phyloP scores from a whole-genome alignment of 2,888 invertebrate species.

The Drosophila basisetae region DNA sequence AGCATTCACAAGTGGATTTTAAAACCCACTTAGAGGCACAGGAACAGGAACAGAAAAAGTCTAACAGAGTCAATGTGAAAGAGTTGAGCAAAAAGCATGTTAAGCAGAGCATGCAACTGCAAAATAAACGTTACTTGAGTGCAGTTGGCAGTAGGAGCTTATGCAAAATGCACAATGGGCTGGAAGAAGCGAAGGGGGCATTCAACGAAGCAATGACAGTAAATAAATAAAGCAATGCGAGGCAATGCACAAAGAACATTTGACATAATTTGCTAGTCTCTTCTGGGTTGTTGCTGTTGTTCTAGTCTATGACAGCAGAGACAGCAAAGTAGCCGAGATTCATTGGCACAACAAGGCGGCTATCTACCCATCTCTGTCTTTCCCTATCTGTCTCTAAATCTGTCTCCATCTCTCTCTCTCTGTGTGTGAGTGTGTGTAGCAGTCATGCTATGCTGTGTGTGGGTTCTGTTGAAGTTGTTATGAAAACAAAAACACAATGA shows the following conservation, averaged over 20 bases:
- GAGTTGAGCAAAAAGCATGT: slow-evolving; percentile 32
- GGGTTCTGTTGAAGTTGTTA: slow-evolving; percentile 45
- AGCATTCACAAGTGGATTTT: slow-evolving; percentile 44
- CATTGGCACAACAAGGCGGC: slow-evolving; percentile 33
- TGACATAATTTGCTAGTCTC: slow-evolving; percentile 65
- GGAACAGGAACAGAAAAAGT: neutral
- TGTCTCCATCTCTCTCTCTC: neutral
- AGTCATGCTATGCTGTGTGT: neutral
- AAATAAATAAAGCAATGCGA: slow-evolving; percentile 46
- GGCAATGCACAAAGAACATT: slow-evolving; percentile 53
- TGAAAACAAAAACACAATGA: slow-evolving; percentile 64
- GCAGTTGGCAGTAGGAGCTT: slow-evolving; percentile 26
- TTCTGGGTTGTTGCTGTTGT: slow-evolving; percentile 18
- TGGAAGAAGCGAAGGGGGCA: neutral
- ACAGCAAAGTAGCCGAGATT: slow-evolving; percentile 41
- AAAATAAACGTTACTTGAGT: slow-evolving; percentile 42
- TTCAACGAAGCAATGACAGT: slow-evolving; percentile 18
- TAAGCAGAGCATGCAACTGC: slow-evolving; percentile 30
- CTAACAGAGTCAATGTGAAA: neutral
- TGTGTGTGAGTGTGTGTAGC: neutral
- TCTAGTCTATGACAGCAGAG: slow-evolving; percentile 29
- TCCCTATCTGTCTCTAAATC: neutral
- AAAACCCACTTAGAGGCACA: slow-evolving; percentile 16
- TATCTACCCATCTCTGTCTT: neutral
- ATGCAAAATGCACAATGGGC: slow-evolving; percentile 15